phyloP scores from a whole-genome alignment of 2,797 vertebrate genomes.

The Acestrorhynchus altus region DNA sequence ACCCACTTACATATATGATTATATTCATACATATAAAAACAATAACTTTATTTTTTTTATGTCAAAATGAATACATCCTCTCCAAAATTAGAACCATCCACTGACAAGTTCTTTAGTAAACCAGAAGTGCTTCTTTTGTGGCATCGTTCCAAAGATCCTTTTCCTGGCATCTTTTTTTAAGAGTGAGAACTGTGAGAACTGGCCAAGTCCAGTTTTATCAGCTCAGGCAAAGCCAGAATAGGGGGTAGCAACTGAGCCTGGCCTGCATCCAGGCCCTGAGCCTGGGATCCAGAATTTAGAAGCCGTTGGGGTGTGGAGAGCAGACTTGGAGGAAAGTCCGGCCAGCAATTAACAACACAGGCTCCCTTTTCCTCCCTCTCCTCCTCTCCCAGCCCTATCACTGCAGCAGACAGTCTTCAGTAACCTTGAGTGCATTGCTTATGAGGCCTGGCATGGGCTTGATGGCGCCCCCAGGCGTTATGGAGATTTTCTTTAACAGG shows the following conservation, averaged over 20 bases:
- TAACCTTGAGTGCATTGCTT: conserved; percentile 49
- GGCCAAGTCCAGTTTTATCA: neutral
- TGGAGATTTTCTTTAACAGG: conserved; percentile 71
- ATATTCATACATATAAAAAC: too few relatives aligned
- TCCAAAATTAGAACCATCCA: too few relatives aligned
- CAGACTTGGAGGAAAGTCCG: conserved; percentile 47
- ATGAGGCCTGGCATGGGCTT: conserved; percentile 20
- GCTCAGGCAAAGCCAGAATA: neutral
- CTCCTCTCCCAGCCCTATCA: conserved; percentile 48
- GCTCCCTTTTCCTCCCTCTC: conserved; percentile 53
- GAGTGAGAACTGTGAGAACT: neutral
- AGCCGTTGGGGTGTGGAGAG: neutral
- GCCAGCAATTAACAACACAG: conserved; percentile 60
- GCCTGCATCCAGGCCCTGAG: conserved; percentile 26
- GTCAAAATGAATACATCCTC: too few relatives aligned
- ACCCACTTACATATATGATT: too few relatives aligned
- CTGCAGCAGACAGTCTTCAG: conserved; percentile 44
- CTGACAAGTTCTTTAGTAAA: neutral
- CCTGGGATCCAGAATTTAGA: conserved; percentile 9
- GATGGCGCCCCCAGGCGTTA: conserved; percentile 57
- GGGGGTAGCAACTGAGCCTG: neutral
- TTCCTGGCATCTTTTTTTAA: neutral
- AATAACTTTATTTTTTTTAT: too few relatives aligned
- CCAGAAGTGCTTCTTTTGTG: neutral
- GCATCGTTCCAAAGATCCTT: neutral